Evolutionary conservation across 2,888 invertebrate species (phyloP).

Genomic region (Volucella inanis): DNA sequence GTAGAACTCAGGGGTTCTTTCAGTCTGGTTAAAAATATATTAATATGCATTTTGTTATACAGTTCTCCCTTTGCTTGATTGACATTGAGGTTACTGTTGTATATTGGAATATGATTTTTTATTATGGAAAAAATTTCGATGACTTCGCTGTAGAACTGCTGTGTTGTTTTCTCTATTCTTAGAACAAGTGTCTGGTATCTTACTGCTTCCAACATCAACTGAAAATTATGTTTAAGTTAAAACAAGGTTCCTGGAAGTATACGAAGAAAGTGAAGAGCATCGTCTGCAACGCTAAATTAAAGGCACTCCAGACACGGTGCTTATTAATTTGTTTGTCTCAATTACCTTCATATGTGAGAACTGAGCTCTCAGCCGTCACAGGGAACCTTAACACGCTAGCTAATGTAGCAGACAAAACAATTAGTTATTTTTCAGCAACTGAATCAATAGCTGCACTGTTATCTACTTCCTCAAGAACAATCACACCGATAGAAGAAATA

Average conservation of each 20-base stretch:
- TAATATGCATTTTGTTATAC: slow-evolving; percentile 17
- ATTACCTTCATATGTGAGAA: too few species aligned
- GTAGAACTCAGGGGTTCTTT: slow-evolving; percentile 10
- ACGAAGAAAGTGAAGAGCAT: too few species aligned
- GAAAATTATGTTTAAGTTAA: slow-evolving; percentile 7
- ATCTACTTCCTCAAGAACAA: too few species aligned
- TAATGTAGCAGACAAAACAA: too few species aligned
- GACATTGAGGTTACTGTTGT: slow-evolving; percentile 16
- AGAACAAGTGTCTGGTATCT: slow-evolving; percentile 17
- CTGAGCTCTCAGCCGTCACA: too few species aligned
- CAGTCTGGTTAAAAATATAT: slow-evolving; percentile 6
- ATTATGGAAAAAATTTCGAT: slow-evolving; percentile 55
- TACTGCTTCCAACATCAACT: neutral
- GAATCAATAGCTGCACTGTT: too few species aligned
- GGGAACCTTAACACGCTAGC: too few species aligned
- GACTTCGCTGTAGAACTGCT: slow-evolving; percentile 43
- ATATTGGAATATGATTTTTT: slow-evolving; percentile 50
- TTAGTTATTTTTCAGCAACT: too few species aligned
- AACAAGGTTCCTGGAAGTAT: neutral
- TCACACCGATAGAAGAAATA: neutral
- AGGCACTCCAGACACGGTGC: too few species aligned
- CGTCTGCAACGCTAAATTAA: slow-evolving; percentile 21
- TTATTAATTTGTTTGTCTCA: too few species aligned
- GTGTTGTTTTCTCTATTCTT: slow-evolving; percentile 25
- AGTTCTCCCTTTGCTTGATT: slow-evolving; percentile 13